These are phyloP conservation scores for Acholoe squamosa DNA, from an alignment of 2,888 invertebrate species.

Conservation along the genomic window DNA sequence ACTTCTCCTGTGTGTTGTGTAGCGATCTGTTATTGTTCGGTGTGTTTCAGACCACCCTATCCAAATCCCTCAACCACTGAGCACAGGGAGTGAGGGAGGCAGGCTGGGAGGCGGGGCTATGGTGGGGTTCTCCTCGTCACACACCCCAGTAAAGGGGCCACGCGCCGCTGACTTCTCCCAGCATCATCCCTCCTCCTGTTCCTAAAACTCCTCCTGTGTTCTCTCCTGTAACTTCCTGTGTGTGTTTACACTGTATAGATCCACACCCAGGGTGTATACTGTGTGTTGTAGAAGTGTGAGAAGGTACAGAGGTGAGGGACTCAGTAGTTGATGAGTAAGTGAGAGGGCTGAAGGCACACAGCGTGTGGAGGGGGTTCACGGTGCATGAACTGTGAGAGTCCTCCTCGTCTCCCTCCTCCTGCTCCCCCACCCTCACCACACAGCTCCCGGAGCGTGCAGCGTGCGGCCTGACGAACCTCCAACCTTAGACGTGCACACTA, in stretches of 20 bases:
- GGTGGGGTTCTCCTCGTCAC: too few relatives aligned
- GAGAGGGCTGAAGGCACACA: neutral
- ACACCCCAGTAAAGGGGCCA: neutral
- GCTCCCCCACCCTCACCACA: neutral
- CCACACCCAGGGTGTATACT: neutral
- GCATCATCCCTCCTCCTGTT: neutral
- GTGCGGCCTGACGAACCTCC: conserved; percentile 25
- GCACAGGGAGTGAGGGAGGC: too few relatives aligned
- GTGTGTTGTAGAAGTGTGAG: neutral
- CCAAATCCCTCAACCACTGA: too few relatives aligned
- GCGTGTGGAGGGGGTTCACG: conserved; percentile 1
- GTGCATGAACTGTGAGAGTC: conserved; percentile 28
- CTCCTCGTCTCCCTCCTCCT: neutral
- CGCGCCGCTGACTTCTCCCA: conserved; percentile 8
- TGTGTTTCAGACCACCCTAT: too few relatives aligned
- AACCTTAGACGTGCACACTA: neutral
- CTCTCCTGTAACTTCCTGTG: too few relatives aligned
- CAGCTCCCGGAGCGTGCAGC: conserved; percentile 38
- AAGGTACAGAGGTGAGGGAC: neutral
- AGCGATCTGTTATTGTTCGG: too few relatives aligned
- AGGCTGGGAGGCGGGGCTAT: too few relatives aligned
- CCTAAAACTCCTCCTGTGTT: too few relatives aligned
- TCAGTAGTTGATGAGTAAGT: neutral
- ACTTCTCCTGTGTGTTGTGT: too few relatives aligned
- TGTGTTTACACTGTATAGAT: too few relatives aligned